Evolutionary conservation across 2,888 invertebrate species (phyloP), one percentile per base, ranked within the genome.

Genomic region (Boloria selene): DNA sequence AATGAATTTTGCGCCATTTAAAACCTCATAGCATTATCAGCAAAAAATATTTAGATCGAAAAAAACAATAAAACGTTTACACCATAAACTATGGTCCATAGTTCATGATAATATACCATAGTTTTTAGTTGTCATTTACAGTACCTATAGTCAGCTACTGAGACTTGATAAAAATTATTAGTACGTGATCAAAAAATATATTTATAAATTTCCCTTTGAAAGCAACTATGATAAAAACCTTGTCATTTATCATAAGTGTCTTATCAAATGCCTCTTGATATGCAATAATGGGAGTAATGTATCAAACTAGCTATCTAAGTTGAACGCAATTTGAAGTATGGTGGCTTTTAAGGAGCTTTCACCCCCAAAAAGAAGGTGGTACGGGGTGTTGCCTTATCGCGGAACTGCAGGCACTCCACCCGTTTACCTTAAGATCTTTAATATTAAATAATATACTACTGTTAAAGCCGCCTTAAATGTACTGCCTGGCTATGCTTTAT

Each of bases 391-490:
- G 84, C 79, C 90, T 92, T 93, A 93, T 93, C 92, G 88, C 90
- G 81, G 82, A 87, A 89, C 83, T 91, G 92, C 92, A 93, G 92
- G 87, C 92, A 82, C 87, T 84, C 81, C 84, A 75, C 87, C 83
- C 89, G 87, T 83, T 89, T 88, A 92, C 91, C 92, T 92, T 90
- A 88, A 90, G 89, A 91, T 90, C 88, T 90, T 90, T 91, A 91
- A 91, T 92, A 92, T 90, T 90, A 89, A 91, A 90, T 88, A 90
- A 90, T 87, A 89, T 87, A 90, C 81, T 85, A 87, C 86, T 87
- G 84, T 88, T 88, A 86, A 85, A 88, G 81, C 86, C 80, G 77
- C 73, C 79, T 87, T 83, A 82, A 86, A 85, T 80, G 75, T 81
- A 84, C 74, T 77, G 76, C 75, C 76, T 73, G 70, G 74, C 74